These are phyloP conservation scores for Nyctibius bracteatus DNA, from an alignment of 2,113 vertebrate species.

Conservation along the genomic window DNA sequence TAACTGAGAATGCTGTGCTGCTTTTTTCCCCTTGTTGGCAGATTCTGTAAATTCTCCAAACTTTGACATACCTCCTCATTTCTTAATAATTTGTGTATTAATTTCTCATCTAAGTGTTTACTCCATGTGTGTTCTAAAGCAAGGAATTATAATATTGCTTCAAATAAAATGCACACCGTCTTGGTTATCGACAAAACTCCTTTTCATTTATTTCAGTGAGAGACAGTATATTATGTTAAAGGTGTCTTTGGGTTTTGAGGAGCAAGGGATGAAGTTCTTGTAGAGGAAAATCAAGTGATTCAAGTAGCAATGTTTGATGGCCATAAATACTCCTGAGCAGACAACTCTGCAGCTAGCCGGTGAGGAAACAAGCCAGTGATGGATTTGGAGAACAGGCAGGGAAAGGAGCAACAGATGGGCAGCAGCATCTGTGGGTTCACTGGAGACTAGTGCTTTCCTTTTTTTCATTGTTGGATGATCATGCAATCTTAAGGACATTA, in stretches of 20 bases:
- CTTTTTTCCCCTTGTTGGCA: background rate
- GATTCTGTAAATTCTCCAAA: background rate
- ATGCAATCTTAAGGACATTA: background rate
- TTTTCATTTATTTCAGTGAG: background rate
- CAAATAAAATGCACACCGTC: background rate
- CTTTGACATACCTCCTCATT: background rate
- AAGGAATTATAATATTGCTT: background rate
- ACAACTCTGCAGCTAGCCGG: background rate
- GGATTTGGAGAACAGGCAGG: background rate
- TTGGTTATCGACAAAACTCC: background rate
- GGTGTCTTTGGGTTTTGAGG: background rate
- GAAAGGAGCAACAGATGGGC: background rate
- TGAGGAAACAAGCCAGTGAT: background rate
- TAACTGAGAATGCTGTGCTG: background rate
- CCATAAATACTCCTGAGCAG: background rate
- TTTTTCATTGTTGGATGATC: background rate
- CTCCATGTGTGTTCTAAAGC: background rate
- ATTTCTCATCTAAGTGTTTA: background rate
- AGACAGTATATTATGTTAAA: rapidly evolving
- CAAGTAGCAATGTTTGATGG: background rate
- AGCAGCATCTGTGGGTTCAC: rapidly evolving
- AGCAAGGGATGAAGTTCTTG: background rate
- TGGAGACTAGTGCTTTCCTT: background rate
- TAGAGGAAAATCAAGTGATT: background rate
- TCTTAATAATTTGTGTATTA: background rate